Conservation (phyloP, 2,113 vertebrate genomes). For the Brachyistius frenatus region DNA sequence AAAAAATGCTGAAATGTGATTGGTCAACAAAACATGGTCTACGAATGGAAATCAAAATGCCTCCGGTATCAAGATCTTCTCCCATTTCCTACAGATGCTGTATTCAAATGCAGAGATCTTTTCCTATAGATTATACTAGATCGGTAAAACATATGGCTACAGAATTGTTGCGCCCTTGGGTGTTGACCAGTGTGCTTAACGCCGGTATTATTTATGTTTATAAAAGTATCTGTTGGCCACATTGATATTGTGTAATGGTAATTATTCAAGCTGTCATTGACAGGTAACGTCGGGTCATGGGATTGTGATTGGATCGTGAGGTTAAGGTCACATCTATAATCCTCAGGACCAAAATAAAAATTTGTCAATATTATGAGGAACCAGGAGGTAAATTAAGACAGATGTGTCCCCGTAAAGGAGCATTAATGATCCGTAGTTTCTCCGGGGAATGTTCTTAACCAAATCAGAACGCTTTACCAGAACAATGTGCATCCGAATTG, state of each 20-base stretch:
- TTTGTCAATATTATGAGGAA: not conserved
- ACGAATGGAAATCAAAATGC: too few relatives aligned
- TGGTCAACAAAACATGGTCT: too few relatives aligned
- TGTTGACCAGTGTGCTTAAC: too few relatives aligned
- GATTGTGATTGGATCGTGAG: not conserved
- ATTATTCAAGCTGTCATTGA: not conserved
- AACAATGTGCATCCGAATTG: constrained; percentile 6
- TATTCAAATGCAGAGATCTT: too few relatives aligned
- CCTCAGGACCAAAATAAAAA: not conserved
- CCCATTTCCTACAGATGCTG: too few relatives aligned
- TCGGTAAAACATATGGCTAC: not conserved
- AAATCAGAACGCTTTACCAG: not conserved
- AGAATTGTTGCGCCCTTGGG: too few relatives aligned
- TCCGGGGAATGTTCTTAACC: not conserved
- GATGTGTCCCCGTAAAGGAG: constrained; percentile 6
- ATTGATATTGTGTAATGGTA: not conserved
- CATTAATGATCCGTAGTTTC: constrained; percentile 17
- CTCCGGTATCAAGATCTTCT: too few relatives aligned
- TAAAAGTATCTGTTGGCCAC: too few relatives aligned
- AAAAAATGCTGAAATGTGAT: too few relatives aligned
- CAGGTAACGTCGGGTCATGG: not conserved
- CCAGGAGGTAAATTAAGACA: constrained; percentile 13
- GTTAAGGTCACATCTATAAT: not conserved
- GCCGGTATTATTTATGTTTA: too few relatives aligned
- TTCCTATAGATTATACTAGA: not conserved